A percentile compares a stretch with the other conserved stretches of the same genome.
phyloP scores from a whole-genome alignment of 2,113 vertebrate genomes.

The Nansenia antarctica region DNA sequence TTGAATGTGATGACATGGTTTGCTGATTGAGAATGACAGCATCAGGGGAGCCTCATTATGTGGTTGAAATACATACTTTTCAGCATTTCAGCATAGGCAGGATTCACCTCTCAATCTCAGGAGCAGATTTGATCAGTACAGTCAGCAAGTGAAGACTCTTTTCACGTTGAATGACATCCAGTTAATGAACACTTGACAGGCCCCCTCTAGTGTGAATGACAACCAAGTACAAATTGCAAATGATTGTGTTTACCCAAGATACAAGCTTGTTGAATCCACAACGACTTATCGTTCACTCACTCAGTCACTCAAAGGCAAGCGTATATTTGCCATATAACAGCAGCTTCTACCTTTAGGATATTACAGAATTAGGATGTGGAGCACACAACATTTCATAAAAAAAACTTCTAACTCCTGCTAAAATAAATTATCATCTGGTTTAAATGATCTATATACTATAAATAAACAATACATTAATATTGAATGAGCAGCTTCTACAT shows the following conservation, averaged over 20 bases:
- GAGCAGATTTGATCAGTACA: not conserved
- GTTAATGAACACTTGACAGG: conserved; percentile 9
- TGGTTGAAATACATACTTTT: conserved; percentile 40
- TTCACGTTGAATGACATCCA: not conserved
- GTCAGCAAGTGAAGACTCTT: not conserved
- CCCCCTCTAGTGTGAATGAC: not conserved
- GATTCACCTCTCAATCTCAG: conserved; percentile 19
- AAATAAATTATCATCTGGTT: no score
- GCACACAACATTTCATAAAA: no score
- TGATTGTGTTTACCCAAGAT: not conserved
- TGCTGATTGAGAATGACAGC: conserved; percentile 42
- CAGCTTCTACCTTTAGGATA: no score
- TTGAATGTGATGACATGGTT: conserved; percentile 46
- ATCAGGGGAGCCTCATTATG: conserved; percentile 46
- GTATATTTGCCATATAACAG: no score
- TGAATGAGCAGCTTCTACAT: no score
- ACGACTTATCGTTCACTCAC: no score
- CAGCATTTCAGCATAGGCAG: conserved; percentile 31
- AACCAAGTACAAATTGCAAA: not conserved
- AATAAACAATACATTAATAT: no score
- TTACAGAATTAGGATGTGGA: no score
- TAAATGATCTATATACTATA: no score
- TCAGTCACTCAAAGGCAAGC: no score
- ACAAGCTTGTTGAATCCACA: no score
- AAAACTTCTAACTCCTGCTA: no score